Conservation (phyloP, 1,140 invertebrate species). For the Gyrodactylus bullatarudis region DNA sequence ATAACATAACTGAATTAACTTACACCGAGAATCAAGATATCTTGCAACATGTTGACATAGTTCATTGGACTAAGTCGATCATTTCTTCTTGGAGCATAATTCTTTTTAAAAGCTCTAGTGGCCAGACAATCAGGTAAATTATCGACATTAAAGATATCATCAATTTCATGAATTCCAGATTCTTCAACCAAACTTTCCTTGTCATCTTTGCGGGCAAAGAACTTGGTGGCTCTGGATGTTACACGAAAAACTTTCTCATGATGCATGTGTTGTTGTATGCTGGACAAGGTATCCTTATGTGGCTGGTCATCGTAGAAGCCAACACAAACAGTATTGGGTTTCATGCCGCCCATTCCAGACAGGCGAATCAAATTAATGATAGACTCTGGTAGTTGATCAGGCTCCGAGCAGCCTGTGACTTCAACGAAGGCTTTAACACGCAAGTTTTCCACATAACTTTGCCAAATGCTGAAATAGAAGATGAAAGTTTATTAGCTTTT, state of each 20-base stretch:
- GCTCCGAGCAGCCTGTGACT: slow-evolving; percentile 41
- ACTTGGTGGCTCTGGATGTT: not conserved
- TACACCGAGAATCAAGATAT: not conserved
- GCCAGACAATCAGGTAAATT: not conserved
- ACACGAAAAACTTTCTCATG: not conserved
- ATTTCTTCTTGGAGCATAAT: not conserved
- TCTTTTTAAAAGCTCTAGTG: not conserved
- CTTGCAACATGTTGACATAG: not conserved
- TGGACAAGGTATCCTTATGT: not conserved
- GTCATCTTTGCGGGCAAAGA: not conserved
- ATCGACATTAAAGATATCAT: not conserved
- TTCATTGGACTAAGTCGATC: not conserved
- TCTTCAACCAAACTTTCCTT: not conserved
- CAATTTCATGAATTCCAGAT: not conserved
- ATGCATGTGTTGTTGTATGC: not conserved
- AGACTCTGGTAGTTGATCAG: slow-evolving; percentile 58
- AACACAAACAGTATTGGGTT: slow-evolving; percentile 59
- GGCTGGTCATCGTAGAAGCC: slow-evolving; percentile 35
- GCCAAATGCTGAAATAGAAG: no score
- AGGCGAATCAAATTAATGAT: slow-evolving; percentile 37
- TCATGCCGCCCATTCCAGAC: slow-evolving; percentile 84
- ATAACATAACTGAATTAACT: no score
- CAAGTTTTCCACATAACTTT: slow-evolving; percentile 31
- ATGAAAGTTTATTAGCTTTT: no score
- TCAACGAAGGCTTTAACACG: slow-evolving; percentile 87